A percentile compares a stretch with the other conserved stretches of the same genome.
phyloP scores from a whole-genome alignment of 2,888 invertebrate genomes.

The Bombylius major region DNA sequence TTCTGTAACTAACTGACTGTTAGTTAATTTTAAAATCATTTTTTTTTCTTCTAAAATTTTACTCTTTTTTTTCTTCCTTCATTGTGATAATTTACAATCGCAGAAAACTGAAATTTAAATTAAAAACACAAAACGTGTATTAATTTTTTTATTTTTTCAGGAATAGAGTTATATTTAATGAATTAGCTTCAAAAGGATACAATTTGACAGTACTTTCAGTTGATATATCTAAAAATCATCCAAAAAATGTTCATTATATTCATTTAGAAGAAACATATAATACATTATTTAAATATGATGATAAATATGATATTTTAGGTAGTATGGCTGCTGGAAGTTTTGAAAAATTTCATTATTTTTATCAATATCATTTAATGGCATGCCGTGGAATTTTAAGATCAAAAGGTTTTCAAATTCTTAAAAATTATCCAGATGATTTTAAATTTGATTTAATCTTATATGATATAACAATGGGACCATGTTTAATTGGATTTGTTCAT shows the following conservation, averaged over 20 bases:
- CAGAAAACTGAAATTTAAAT: too few species aligned
- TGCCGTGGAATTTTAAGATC: conserved; percentile 15
- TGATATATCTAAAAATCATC: conserved; percentile 4
- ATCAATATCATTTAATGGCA: conserved; percentile 8
- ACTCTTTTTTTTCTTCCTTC: too few species aligned
- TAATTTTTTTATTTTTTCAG: not conserved
- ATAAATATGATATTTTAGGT: not conserved
- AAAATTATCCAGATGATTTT: conserved; percentile 22
- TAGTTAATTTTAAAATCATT: not conserved
- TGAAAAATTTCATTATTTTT: conserved; percentile 2
- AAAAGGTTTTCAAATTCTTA: conserved; percentile 19
- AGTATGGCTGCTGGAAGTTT: not conserved
- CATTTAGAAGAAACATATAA: conserved; percentile 10
- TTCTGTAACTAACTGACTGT: too few species aligned
- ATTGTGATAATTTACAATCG: too few species aligned
- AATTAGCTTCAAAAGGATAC: conserved; percentile 12
- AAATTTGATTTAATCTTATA: conserved; percentile 25
- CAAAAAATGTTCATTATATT: conserved; percentile 13
- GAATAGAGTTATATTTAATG: conserved; percentile 10
- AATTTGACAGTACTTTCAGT: conserved; percentile 14
- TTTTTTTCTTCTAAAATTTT: too few species aligned
- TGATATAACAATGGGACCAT: conserved; percentile 20
- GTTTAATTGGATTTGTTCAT: conserved; percentile 22
- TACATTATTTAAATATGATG: not conserved
- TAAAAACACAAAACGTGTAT: not conserved